phyloP scores from a whole-genome alignment of 2,888 invertebrate genomes.

The Philereme vetulata region DNA sequence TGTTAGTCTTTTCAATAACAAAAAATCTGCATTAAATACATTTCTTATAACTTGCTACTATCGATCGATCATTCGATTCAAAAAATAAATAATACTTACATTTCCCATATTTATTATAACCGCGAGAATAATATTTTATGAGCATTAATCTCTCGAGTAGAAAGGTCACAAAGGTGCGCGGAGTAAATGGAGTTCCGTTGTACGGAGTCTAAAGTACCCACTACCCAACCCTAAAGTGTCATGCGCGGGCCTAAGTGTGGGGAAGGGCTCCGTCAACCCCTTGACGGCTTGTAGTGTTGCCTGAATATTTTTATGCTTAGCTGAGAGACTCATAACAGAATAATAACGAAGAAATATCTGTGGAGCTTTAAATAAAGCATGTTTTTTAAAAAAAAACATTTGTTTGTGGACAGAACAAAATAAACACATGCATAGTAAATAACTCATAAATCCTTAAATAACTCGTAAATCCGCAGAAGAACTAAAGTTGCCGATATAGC shows the following conservation, averaged over 20 bases:
- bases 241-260: slow-evolving; percentile 28
- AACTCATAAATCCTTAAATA: too few species aligned
- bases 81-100: not conserved
- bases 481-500: too few species aligned
- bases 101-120: slow-evolving; percentile 31
- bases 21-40: too few species aligned
- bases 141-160: slow-evolving; percentile 55
- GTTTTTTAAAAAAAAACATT: not conserved
- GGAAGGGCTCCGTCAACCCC: slow-evolving; percentile 19
- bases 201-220: slow-evolving; percentile 53
- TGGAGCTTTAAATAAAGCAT: slow-evolving; percentile 11
- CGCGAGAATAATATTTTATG: slow-evolving; percentile 56
- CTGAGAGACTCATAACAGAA: slow-evolving; percentile 22
- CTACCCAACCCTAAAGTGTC: slow-evolving; percentile 37
- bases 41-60: too few species aligned
- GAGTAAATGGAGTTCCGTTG: slow-evolving; percentile 77
- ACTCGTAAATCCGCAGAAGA: too few species aligned
- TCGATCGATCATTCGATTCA: slow-evolving; percentile 8
- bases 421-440: too few species aligned
- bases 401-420: too few species aligned
- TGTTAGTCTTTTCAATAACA: too few species aligned
- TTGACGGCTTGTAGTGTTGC: slow-evolving; percentile 12
- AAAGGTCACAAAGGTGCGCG: slow-evolving; percentile 51
- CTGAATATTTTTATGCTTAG: slow-evolving; percentile 29
- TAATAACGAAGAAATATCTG: slow-evolving; percentile 9